phyloP scores from a whole-genome alignment of 1,140 invertebrate species.

The Drosophila kurseongensis region DNA sequence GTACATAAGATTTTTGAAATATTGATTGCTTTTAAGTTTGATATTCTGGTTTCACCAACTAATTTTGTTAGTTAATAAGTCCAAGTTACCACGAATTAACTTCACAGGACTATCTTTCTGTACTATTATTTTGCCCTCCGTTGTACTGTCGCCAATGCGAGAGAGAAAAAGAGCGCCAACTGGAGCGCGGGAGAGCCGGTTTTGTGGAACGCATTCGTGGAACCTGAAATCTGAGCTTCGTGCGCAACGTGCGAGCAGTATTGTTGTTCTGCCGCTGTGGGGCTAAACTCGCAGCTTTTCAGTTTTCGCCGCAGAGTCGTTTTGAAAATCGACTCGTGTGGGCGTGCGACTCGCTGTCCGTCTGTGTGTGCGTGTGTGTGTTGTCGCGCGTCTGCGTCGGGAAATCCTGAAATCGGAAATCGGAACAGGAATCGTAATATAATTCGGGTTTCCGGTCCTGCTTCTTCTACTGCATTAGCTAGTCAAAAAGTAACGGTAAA shows the following conservation, averaged over 20 bases:
- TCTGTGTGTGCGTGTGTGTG: slow-evolving; percentile 21
- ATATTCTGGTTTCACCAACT: too few species aligned
- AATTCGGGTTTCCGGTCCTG: slow-evolving; percentile 32
- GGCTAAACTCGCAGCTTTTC: slow-evolving; percentile 35
- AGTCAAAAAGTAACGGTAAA: slow-evolving; percentile 21
- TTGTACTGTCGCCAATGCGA: not conserved
- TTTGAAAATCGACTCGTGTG: slow-evolving; percentile 68
- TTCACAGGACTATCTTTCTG: too few species aligned
- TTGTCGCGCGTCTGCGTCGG: slow-evolving; percentile 49
- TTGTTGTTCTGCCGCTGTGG: slow-evolving; percentile 34
- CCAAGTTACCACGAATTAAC: too few species aligned
- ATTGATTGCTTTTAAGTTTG: too few species aligned
- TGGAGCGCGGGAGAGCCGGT: slow-evolving; percentile 3
- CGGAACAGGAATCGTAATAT: slow-evolving; percentile 33
- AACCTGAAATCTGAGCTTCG: slow-evolving; percentile 75
- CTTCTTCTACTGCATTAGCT: slow-evolving; percentile 15
- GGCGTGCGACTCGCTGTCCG: slow-evolving; percentile 46
- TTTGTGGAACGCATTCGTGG: slow-evolving; percentile 60
- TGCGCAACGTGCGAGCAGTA: slow-evolving; percentile 45
- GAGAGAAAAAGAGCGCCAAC: not conserved
- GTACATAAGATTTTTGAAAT: too few species aligned
- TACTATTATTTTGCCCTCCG: not conserved
- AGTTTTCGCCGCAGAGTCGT: slow-evolving; percentile 53
- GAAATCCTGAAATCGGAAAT: slow-evolving; percentile 33
- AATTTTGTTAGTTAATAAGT: too few species aligned